Base-by-base conservation (phyloP, 1,140 invertebrate genomes). In the Goniozus legneri region DNA sequence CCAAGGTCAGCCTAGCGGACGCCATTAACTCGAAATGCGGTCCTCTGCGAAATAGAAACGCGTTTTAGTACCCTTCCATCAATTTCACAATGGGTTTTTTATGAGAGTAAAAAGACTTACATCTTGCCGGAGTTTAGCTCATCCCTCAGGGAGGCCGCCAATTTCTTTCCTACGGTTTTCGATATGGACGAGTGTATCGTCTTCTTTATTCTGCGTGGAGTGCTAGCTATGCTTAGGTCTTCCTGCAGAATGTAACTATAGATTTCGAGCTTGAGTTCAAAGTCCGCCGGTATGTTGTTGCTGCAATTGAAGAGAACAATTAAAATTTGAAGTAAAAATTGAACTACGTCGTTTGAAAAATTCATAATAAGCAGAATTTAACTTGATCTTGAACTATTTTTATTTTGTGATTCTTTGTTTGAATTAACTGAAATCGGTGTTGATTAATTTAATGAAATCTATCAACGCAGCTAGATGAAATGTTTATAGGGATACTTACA, bases 1-100 rank as follows among this genome's bases (percentile, higher is more conserved):
- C 72, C 27, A 88, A 63, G 13, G 76, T 79, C 44, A 87, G 62
- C 47, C 76, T 80, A 27, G 83, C 83, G 30, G 78, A 78, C 22
- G 84, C 85, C 60, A 86, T 81, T 16, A 86, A 63, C 54, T 87
- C 82, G 70, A 87, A 87, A 54, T 84, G 80, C 47, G 84, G 84
- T 51, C 84, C 84, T 37, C 83, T 85, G 40, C 62, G 73, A 69
- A 50, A 21, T 41, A 44, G 14, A 59, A 37, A 53, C 44, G 4
- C 24, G 24, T 27, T 10, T 27, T 32, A 22, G 32, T 27, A 45
- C n/a, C 44, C 46, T 39, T 46, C 45, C 21, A 19, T 35, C 7
- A 41, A 42, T 22, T 13, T 37, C 31, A 32, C 35, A 22, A n/a
- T n/a, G n/a, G n/a, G n/a, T n/a, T n/a, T n/a, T n/a, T n/a, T 37